Base-by-base conservation (phyloP, 2,797 vertebrate genomes). In the Perodicticus potto region DNA sequence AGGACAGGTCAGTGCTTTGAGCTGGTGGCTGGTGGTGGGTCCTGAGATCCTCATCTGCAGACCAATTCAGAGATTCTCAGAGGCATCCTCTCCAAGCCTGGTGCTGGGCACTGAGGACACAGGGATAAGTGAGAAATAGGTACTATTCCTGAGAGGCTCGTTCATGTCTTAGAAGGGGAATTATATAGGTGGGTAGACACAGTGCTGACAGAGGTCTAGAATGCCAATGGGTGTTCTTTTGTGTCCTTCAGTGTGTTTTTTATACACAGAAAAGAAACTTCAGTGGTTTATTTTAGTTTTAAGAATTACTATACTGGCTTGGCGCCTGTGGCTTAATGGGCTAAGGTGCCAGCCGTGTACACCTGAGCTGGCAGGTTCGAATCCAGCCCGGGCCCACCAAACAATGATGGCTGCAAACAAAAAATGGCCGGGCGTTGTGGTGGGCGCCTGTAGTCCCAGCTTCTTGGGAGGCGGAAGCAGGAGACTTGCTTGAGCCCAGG, bases 1-100 rank as follows among this genome's bases (percentile, higher is more conserved):
- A 99, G 72, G 99, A 99, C 99, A 99, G 99, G 99, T 97, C 83
- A 61, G 96, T 96, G 43, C 63, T 76, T 43, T 45, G 73, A 34
- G 72, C 32, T 37, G 72, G 61, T 1, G 11, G 45, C 82, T 67
- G 22, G 34, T 7, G 3, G 8, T 70, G 34, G n/a, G 73, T 81
- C 67, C 59, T 73, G 55, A 45, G 45, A 43, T 70, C 34, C 55
- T n/a, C 22, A 25, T 57, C 77, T 72, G n/a, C 25, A 61, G 57
- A 55, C 65, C 23, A 34, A 7, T 77, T 95, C 73, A 86, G 2
- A 20, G 85, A 78, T 76, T 61, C 77, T 34, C 19, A 43, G 49
- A 86, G 81, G 16, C 23, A 12, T 76, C 88, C 17, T 70, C 70
- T 86, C 17, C 37, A 86, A 57, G 25, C 34, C 74, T 91, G 61